Conservation (phyloP, 2,113 vertebrate genomes). For the Ovis canadensis region DNA sequence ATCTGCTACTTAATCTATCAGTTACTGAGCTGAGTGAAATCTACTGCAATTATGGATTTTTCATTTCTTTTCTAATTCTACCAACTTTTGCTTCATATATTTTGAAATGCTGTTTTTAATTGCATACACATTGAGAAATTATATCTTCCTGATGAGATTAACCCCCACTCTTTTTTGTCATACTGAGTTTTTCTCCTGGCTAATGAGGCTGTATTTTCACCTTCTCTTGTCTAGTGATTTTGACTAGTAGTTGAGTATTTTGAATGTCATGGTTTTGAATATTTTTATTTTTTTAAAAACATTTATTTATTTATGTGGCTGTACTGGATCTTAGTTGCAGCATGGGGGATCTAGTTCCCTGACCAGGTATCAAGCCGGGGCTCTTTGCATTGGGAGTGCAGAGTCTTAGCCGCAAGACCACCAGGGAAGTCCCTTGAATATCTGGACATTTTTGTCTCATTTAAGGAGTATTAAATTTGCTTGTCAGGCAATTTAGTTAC, state of each 20-base stretch:
- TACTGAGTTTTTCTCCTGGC: background rate
- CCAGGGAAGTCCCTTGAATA: background rate
- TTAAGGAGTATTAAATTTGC: background rate
- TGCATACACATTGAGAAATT: background rate
- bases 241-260: background rate
- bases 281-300: background rate
- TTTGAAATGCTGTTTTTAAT: background rate
- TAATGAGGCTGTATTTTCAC: background rate
- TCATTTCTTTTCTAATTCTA: background rate
- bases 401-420: background rate
- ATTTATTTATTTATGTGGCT: background rate
- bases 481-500: background rate
- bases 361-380: background rate
- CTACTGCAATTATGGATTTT: background rate
- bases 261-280: background rate
- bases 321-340: background rate
- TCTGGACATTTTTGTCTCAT: background rate
- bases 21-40: background rate
- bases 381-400: background rate
- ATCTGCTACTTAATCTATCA: background rate
- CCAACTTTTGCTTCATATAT: background rate
- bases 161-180: background rate
- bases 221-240: background rate
- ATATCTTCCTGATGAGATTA: background rate
- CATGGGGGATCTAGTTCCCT: background rate